These are phyloP conservation scores for Drosophila nikananu DNA, from an alignment of 1,140 invertebrate species.

Conservation along the genomic window DNA sequence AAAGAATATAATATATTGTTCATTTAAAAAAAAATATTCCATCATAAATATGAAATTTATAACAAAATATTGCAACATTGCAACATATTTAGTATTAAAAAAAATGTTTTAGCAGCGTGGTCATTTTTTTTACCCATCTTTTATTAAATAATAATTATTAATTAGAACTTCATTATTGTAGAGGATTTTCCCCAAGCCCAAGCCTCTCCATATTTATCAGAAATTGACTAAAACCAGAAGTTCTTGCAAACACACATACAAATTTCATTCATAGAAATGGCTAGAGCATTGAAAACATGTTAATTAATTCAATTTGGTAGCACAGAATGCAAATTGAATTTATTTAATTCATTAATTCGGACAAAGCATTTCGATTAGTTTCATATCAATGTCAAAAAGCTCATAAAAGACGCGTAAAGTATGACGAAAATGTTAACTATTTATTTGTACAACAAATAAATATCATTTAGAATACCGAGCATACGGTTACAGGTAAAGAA, in stretches of 20 bases:
- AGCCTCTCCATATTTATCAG: neutral
- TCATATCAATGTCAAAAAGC: constrained; percentile 5
- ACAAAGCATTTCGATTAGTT: neutral
- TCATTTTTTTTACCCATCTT: no score
- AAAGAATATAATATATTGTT: no score
- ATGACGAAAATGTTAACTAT: neutral
- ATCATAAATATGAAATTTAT: no score
- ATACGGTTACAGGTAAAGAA: no score
- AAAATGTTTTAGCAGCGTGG: no score
- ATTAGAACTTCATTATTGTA: no score
- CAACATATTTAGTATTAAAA: no score
- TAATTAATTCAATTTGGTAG: constrained; percentile 12
- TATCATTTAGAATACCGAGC: no score
- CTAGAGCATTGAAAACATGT: constrained; percentile 13
- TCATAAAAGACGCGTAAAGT: constrained; percentile 1
- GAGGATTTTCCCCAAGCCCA: neutral
- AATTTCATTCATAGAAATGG: constrained; percentile 9
- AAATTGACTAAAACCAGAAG: neutral
- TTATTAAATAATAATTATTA: neutral
- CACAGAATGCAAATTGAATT: constrained; percentile 15
- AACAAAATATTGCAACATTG: no score
- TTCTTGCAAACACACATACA: neutral
- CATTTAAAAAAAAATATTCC: no score
- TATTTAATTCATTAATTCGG: constrained; percentile 10
- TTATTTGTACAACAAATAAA: neutral